A percentile compares a stretch with the other conserved stretches of the same genome.
These are phyloP conservation scores for Chascanopsetta lugubris DNA, from an alignment of 2,113 vertebrate species.

Conservation along the genomic window DNA sequence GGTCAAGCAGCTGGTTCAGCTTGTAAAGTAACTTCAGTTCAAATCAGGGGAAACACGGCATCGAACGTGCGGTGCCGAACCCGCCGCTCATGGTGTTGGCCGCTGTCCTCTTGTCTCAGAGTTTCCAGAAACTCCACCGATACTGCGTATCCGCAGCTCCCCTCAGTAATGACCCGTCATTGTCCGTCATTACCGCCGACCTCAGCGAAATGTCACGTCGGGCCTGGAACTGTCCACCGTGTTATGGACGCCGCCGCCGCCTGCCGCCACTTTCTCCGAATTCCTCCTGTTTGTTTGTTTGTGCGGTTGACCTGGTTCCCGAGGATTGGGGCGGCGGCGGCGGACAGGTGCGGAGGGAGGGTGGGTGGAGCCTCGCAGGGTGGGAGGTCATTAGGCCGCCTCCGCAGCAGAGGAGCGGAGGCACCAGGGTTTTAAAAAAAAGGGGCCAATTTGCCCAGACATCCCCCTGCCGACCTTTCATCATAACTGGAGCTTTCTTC, in stretches of 20 bases:
- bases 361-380: constrained; percentile 43
- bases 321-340: not conserved
- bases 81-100: constrained; percentile 45
- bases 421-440: constrained; percentile 43
- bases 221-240: constrained; percentile 49
- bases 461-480: constrained; percentile 68
- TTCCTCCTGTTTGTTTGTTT: constrained; percentile 5
- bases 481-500: constrained; percentile 61
- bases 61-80: constrained; percentile 23
- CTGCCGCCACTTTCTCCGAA: constrained; percentile 25
- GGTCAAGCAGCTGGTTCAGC: constrained; percentile 2
- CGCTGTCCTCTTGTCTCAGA: constrained; percentile 44
- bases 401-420: constrained; percentile 42
- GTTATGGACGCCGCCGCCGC: constrained; percentile 16
- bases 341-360: constrained; percentile 55
- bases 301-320: not conserved
- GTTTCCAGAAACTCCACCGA: constrained; percentile 67
- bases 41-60: constrained; percentile 39
- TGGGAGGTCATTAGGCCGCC: constrained; percentile 66
- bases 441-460: constrained; percentile 72
- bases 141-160: constrained; percentile 57
- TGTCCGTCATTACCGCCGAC: constrained; percentile 72
- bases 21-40: constrained; percentile 35
- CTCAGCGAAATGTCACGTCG: constrained; percentile 73
- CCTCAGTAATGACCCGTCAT: constrained; percentile 73